phyloP scores from a whole-genome alignment of 2,113 vertebrate species.

The Acanthisitta chloris region DNA sequence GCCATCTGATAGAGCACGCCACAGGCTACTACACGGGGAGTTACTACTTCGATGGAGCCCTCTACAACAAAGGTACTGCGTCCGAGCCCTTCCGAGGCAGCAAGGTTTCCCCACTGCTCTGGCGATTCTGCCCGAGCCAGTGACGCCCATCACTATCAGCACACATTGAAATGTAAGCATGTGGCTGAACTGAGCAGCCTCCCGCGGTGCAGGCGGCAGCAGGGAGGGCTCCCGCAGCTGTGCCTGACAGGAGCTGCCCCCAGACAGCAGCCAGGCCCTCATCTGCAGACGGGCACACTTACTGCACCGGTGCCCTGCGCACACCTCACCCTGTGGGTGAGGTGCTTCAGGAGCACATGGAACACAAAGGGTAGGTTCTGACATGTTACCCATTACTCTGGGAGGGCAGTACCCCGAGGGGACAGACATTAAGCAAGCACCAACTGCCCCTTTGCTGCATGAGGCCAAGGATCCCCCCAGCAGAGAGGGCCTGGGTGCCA shows the following conservation, averaged over 20 bases:
- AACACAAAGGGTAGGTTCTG: neutral
- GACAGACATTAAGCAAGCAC: neutral
- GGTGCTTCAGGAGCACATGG: neutral
- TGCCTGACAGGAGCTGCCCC: neutral
- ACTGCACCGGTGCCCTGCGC: neutral
- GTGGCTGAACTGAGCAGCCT: rapidly evolving
- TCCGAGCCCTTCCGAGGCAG: neutral
- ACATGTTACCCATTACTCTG: neutral
- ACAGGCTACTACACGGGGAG: constrained; percentile 96
- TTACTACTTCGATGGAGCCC: constrained; percentile 93
- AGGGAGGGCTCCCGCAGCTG: neutral
- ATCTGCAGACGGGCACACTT: neutral
- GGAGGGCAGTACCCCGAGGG: neutral
- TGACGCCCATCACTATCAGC: neutral
- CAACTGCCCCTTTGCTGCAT: rapidly evolving
- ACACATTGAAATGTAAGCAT: neutral
- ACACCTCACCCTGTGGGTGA: neutral
- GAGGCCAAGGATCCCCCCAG: no score
- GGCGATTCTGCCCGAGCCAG: neutral
- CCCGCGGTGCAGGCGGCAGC: rapidly evolving
- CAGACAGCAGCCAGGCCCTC: neutral
- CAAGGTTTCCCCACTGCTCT: neutral
- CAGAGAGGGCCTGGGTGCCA: neutral
- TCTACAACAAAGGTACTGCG: constrained; percentile 90
- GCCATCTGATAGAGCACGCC: constrained; percentile 92